These are phyloP conservation scores for Drosophila sp. DNA, from an alignment of 1,140 invertebrate species.

Conservation along the genomic window DNA sequence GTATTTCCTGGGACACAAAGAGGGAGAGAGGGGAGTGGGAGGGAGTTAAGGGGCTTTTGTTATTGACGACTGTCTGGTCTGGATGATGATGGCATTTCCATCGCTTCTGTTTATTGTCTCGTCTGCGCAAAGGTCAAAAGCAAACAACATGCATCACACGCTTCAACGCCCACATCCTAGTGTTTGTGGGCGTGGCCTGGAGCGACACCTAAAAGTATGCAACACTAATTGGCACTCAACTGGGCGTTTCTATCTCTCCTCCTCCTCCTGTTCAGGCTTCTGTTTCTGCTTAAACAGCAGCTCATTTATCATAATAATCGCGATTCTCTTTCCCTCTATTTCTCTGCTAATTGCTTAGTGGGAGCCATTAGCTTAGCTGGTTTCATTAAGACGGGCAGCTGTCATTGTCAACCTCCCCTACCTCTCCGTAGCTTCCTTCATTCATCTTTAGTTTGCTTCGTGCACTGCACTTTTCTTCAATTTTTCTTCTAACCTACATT, in stretches of 20 bases:
- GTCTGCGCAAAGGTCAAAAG: conserved; percentile 63
- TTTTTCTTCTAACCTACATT: conserved; percentile 43
- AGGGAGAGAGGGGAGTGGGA: too few relatives aligned
- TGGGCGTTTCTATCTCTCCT: conserved; percentile 21
- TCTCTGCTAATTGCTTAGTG: conserved; percentile 58
- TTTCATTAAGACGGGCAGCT: conserved; percentile 70
- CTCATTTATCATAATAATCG: conserved; percentile 76
- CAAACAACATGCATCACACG: conserved; percentile 58
- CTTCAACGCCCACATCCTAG: conserved; percentile 34
- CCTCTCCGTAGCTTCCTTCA: neutral
- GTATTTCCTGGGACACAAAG: neutral
- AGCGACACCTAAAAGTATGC: conserved; percentile 68
- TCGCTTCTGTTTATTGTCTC: conserved; percentile 64
- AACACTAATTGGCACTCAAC: conserved; percentile 72
- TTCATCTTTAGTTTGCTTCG: neutral
- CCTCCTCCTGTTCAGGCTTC: neutral
- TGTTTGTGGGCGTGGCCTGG: conserved; percentile 41
- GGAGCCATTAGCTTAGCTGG: conserved; percentile 63
- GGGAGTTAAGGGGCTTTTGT: conserved; percentile 32
- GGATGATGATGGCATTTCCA: conserved; percentile 45
- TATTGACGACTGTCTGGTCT: conserved; percentile 72
- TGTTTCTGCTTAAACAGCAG: conserved; percentile 27
- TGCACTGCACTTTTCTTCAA: conserved; percentile 16
- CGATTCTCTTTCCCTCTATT: conserved; percentile 10
- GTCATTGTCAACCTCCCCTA: conserved; percentile 27